Evolutionary conservation across 1,140 invertebrate species (phyloP), one percentile per base, ranked within the genome.

Genomic region (Drosophila asahinai): DNA sequence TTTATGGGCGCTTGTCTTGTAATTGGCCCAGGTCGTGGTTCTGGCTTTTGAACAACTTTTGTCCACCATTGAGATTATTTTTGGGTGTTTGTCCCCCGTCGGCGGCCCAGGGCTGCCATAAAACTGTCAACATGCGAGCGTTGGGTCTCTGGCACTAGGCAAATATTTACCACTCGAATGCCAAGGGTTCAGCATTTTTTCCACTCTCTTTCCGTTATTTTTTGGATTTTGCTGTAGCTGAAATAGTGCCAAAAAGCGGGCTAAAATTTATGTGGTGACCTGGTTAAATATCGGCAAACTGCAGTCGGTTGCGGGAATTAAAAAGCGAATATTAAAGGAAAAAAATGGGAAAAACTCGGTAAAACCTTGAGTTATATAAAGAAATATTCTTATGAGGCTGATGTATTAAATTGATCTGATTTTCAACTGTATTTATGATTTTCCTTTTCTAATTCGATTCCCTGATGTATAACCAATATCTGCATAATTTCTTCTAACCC

Each of bases 211-310:
- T 64, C 2, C 12, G 25, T 15, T 15, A 15, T 22, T 25, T 25
- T 62, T 49, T 45, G 5, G 6, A 30, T 55, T 51, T 59, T 27
- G 17, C 5, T 15, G 4, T 43, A 9, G 15, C 15, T 19, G 15
- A 58, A 77, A 48, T 43, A 62, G 36, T 42, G 60, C 60, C 66
- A 70, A 77, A 78, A 74, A 78, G 25, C 15, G 58, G 58, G 82
- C 75, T 48, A 82, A 81, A 81, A 86, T 86, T 61, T 72, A 79
- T 86, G 70, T 79, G 83, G 79, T 76, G 75, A 86, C 79, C 83
- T 82, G 63, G 66, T 73, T 84, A 48, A 15, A 49, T 25, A 48
- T 38, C 30, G 51, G 48, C 14, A 52, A 45, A 38, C 52, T 33
- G 51, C 52, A 40, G 12, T 52, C 7, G 14, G 38, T 27, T 27